phyloP scores from a whole-genome alignment of 2,797 vertebrate genomes.

The Alectoris magna region DNA sequence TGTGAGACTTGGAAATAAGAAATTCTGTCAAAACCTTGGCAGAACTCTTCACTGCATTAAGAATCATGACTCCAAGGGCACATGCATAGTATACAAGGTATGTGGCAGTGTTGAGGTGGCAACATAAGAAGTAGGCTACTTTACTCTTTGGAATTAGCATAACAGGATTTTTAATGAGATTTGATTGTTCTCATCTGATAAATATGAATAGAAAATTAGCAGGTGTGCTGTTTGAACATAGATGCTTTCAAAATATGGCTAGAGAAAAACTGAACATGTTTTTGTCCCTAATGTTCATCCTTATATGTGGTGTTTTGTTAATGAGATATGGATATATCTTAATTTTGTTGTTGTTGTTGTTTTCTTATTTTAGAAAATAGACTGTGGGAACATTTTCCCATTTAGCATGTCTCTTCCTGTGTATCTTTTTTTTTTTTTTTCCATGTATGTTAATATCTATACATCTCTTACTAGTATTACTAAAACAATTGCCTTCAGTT shows the following conservation, averaged over 20 bases:
- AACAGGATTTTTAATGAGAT: neutral
- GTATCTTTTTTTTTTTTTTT: neutral
- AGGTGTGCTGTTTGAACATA: neutral
- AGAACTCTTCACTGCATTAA: neutral
- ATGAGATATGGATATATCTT: neutral
- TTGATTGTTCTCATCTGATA: neutral
- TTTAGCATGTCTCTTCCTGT: neutral
- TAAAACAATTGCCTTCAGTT: neutral
- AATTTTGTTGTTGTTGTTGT: neutral
- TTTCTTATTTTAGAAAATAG: neutral
- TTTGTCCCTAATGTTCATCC: neutral
- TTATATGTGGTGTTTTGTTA: neutral
- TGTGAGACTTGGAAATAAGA: neutral
- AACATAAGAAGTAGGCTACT: neutral
- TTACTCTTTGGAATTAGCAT: neutral
- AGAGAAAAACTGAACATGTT: neutral
- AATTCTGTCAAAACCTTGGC: neutral
- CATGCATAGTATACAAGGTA: neutral
- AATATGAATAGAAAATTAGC: neutral
- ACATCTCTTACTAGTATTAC: neutral
- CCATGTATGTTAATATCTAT: neutral
- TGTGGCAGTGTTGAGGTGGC: accelerated
- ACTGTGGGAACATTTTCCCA: neutral
- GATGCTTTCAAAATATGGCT: neutral
- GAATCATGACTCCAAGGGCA: neutral